Evolutionary conservation across 2,888 invertebrate species (phyloP), one percentile per base, ranked within the genome.

Genomic region (Lycophotia porphyrea): DNA sequence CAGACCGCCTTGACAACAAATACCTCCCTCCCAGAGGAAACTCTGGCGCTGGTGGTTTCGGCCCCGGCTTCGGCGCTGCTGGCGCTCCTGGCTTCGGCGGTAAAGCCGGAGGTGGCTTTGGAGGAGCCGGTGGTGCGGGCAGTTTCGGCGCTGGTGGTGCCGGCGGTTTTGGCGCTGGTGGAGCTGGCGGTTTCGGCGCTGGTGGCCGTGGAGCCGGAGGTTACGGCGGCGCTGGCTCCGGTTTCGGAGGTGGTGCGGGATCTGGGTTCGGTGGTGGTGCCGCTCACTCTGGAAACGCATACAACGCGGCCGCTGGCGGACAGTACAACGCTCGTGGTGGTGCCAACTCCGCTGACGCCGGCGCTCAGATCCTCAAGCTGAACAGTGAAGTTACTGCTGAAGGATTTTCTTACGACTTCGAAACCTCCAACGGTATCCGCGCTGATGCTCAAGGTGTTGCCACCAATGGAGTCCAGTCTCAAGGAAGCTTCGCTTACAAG

Each of bases 1-100:
- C 96, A 84, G 96, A 94, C 90, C 95, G 96, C 71, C 92, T 96
- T 65, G 96, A 96, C 88, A 96, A 96, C 92, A 94, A 95, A 87
- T 96, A 96, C 93, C 94, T 96, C 83, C 96, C 96, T 34, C 96
- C 96, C 80, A 94, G 96, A 90, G 95, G 95, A 70, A 95, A 95
- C 72, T 88, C 93, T 67, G 94, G 95, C 2, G 94, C 95, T 80
- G 95, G 96, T 27, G 95, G 96, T 4, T 94, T 93, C 84, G 94
- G 94, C 15, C 92, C 92, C 3, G 93, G 93, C 4, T 90, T 92
- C 55, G 90, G 91, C 5, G 79, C 87, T 24, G 89, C 84, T 1
- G 87, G 88, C 8, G 78, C 87, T 49, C 87, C 87, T 8, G 71
- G 77, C 24, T 87, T 85, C 76, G 88, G 87, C 42, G 87, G 87